Evolutionary conservation across 2,113 vertebrate species (phyloP).

Genomic region (Tenrec ecaudatus): DNA sequence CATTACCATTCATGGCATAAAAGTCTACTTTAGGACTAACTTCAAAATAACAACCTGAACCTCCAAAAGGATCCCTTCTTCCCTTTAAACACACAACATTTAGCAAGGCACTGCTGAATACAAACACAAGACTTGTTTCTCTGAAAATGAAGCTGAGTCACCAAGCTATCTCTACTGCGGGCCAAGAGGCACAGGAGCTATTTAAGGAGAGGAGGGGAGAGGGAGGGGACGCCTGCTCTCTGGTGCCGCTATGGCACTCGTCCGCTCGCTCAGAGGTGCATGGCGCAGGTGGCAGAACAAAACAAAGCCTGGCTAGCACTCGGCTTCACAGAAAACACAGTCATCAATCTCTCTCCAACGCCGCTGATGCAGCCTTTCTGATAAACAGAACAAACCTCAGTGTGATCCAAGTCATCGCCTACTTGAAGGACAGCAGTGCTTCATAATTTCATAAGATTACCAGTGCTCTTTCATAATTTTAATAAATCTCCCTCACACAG

Average conservation of each 20-base stretch:
- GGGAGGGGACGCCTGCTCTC: not conserved
- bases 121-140: constrained; percentile 8
- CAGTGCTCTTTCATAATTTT: constrained; percentile 48
- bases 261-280: not conserved
- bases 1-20: constrained; percentile 9
- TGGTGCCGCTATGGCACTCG: not conserved
- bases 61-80: not conserved
- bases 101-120: not conserved
- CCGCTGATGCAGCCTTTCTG: not conserved
- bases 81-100: constrained; percentile 29
- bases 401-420: not conserved
- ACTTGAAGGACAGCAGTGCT: constrained; percentile 9
- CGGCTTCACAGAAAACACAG: not conserved
- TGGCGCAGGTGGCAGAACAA: not conserved
- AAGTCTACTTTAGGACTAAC: constrained; percentile 50
- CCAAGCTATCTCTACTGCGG: not conserved
- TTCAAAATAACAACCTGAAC: not conserved
- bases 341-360: not conserved
- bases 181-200: constrained; percentile 8
- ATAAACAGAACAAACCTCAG: constrained; percentile 36
- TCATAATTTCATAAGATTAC: constrained; percentile 11
- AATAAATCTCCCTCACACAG: not conserved
- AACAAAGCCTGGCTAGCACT: not conserved
- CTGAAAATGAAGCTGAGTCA: constrained; percentile 17
- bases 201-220: not conserved